These are phyloP conservation scores for Catonia carolina DNA, from an alignment of 2,888 invertebrate species.

Conservation along the genomic window DNA sequence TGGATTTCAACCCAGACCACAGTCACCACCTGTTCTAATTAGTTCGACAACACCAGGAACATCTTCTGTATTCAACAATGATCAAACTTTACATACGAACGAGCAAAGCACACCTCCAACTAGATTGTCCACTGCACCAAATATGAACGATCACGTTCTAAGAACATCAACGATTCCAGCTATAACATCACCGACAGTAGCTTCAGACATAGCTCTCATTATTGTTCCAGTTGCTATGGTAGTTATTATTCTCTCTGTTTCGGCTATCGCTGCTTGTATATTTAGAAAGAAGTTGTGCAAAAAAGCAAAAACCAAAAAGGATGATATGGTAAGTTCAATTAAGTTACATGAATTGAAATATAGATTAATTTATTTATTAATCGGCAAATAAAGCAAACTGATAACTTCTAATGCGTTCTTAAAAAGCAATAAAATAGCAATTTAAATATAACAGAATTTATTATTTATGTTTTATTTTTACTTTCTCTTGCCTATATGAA, in stretches of 20 bases:
- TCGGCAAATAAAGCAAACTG: no score
- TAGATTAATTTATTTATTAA: background rate
- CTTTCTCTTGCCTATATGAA: no score
- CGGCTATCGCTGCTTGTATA: slow-evolving; percentile 59
- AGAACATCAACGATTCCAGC: slow-evolving; percentile 15
- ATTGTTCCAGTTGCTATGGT: slow-evolving; percentile 65
- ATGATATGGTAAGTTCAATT: slow-evolving; percentile 60
- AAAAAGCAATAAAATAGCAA: no score
- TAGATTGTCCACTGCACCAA: no score
- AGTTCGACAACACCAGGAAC: slow-evolving; percentile 27
- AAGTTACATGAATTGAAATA: background rate
- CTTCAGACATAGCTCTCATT: slow-evolving; percentile 51
- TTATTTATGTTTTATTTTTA: no score
- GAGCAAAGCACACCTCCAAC: no score
- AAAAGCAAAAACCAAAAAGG: slow-evolving; percentile 51
- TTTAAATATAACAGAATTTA: no score
- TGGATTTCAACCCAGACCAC: slow-evolving; percentile 13
- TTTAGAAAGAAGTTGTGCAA: slow-evolving; percentile 65
- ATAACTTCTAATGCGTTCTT: no score
- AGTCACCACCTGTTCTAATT: slow-evolving; percentile 21
- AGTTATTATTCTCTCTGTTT: slow-evolving; percentile 59
- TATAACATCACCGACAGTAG: slow-evolving; percentile 25
- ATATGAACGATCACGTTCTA: no score
- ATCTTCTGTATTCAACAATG: slow-evolving; percentile 6
- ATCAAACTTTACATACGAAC: no score